Percentiles rank a stretch among this genome's conserved stretches.
Conservation (phyloP, 1,140 invertebrate species). For the Lordiphosa clarofinis region DNA sequence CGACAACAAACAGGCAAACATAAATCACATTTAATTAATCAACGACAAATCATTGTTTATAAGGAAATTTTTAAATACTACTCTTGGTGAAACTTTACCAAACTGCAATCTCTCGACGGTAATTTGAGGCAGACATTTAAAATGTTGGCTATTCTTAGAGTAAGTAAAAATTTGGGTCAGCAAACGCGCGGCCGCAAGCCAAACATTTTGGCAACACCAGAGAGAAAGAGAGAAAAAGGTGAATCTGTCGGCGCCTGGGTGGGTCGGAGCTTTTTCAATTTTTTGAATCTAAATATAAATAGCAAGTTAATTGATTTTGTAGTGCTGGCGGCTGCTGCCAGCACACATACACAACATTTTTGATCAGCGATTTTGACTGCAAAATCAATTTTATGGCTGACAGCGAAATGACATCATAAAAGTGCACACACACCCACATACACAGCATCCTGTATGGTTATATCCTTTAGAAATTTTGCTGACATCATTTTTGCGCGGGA, state of each 20-base stretch:
- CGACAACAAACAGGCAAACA: constrained; percentile 39
- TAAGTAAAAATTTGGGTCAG: constrained; percentile 61
- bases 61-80: no score
- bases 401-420: constrained; percentile 46
- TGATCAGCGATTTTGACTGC: constrained; percentile 48
- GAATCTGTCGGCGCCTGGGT: constrained; percentile 31
- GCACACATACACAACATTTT: constrained; percentile 19
- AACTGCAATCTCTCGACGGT: constrained; percentile 19
- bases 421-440: not conserved
- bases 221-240: not conserved
- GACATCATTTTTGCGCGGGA: constrained; percentile 31
- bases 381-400: constrained; percentile 48
- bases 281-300: constrained; percentile 49
- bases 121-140: constrained; percentile 39
- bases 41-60: constrained; percentile 11
- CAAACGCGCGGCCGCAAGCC: constrained; percentile 40
- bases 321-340: constrained; percentile 20
- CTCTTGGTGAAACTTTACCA: no score
- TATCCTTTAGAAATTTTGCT: constrained; percentile 27
- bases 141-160: constrained; percentile 59
- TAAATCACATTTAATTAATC: constrained; percentile 56
- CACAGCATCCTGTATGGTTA: constrained; percentile 5
- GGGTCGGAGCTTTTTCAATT: constrained; percentile 7
- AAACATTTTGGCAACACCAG: constrained; percentile 53
- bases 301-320: constrained; percentile 58